phyloP scores from a whole-genome alignment of 1,140 invertebrate genomes.

The Nomia melanderi region DNA sequence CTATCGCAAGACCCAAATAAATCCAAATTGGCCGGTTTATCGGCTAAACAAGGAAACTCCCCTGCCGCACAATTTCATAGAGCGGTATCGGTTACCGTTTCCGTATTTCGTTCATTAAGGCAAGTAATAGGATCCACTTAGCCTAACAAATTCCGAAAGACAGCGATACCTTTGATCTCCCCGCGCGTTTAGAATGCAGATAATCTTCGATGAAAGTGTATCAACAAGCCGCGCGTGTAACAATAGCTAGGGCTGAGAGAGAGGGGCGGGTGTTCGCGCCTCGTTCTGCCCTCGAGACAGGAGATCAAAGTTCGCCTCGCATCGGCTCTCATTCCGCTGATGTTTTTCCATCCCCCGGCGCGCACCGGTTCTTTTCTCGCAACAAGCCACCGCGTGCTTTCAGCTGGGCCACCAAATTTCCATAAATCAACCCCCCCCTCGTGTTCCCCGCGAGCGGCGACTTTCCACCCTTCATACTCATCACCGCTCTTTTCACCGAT shows the following conservation, averaged over 20 bases:
- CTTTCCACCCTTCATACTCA: conserved; percentile 1
- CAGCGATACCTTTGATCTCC: conserved; percentile 53
- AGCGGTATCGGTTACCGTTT: too few relatives aligned
- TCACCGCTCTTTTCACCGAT: conserved; percentile 24
- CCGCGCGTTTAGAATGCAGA: conserved; percentile 40
- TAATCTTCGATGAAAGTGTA: conserved; percentile 48
- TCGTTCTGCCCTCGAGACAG: conserved; percentile 27
- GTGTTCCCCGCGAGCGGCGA: background rate
- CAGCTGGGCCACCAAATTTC: conserved; percentile 53
- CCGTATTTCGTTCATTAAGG: conserved; percentile 8
- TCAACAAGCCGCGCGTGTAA: conserved; percentile 32
- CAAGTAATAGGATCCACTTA: conserved; percentile 27
- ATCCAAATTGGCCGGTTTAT: too few relatives aligned
- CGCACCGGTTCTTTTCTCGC: conserved; percentile 20
- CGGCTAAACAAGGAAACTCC: too few relatives aligned
- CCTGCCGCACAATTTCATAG: too few relatives aligned
- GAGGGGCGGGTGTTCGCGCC: conserved; percentile 42
- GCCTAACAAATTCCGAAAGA: conserved; percentile 45
- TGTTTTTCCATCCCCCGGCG: conserved; percentile 34
- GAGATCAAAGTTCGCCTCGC: conserved; percentile 58
- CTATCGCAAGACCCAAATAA: too few relatives aligned
- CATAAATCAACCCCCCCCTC: conserved; percentile 56
- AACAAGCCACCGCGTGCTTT: conserved; percentile 44
- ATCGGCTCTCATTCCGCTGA: conserved; percentile 27
- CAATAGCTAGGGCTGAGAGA: too few relatives aligned